Percentiles rank a stretch among this genome's conserved stretches.
Conservation (phyloP, 2,113 vertebrate genomes). For the Menidia beryllina region DNA sequence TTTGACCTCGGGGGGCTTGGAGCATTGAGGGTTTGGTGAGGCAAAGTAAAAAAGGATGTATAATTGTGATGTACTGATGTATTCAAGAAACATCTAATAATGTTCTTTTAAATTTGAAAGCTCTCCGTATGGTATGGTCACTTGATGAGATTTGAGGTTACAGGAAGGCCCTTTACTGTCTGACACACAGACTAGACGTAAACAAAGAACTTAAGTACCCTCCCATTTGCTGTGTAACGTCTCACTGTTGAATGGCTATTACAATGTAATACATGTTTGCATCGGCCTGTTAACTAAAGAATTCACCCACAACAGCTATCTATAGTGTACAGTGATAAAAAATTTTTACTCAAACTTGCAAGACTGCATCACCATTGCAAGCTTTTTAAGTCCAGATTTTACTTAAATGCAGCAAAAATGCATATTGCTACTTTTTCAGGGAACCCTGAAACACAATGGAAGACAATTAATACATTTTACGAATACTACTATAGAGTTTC, state of each 20-base stretch:
- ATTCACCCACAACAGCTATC: not conserved
- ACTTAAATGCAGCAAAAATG: not conserved
- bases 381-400: not conserved
- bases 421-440: too few species aligned
- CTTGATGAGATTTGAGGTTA: not conserved
- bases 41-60: not conserved
- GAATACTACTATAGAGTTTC: too few species aligned
- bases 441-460: too few species aligned
- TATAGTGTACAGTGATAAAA: not conserved
- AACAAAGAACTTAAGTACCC: not conserved
- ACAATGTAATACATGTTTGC: not conserved
- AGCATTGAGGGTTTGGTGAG: not conserved
- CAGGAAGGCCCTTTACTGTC: not conserved
- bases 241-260: conserved; percentile 2
- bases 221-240: not conserved
- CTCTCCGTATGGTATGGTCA: not conserved
- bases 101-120: not conserved
- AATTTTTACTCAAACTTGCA: too few species aligned
- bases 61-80: not conserved
- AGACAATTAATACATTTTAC: too few species aligned
- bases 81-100: not conserved
- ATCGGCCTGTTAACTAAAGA: not conserved
- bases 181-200: not conserved
- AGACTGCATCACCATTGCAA: not conserved
- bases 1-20: conserved; percentile 22